phyloP scores from a whole-genome alignment of 2,797 vertebrate genomes.

The Coilia nasus region DNA sequence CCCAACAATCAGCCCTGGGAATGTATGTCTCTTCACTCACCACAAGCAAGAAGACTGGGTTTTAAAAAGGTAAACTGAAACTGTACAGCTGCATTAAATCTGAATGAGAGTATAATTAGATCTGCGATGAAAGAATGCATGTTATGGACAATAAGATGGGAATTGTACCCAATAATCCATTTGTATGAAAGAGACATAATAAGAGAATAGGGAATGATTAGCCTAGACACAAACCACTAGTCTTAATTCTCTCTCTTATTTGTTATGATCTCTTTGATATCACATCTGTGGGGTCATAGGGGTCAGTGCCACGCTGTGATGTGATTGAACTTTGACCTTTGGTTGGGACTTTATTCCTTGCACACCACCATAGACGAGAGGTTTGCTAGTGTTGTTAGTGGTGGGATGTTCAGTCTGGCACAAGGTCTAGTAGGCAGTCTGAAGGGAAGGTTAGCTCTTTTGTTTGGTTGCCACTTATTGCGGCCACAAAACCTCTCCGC shows the following conservation, averaged over 20 bases:
- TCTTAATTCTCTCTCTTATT: neutral
- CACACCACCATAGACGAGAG: neutral
- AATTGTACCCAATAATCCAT: neutral
- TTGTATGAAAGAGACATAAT: too few relatives aligned
- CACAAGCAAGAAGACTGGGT: neutral
- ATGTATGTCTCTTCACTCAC: neutral
- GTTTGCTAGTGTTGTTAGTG: neutral
- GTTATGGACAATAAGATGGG: neutral
- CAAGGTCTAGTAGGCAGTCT: neutral
- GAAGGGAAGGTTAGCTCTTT: neutral
- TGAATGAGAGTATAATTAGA: neutral
- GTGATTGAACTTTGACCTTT: neutral
- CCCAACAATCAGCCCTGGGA: neutral
- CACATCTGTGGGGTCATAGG: neutral
- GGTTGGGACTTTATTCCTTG: too few relatives aligned
- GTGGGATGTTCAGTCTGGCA: neutral
- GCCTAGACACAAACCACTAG: neutral
- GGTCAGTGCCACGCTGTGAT: neutral
- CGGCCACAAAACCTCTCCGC: conserved; percentile 51
- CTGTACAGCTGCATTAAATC: neutral
- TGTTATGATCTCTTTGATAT: neutral
- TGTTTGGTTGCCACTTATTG: conserved; percentile 5
- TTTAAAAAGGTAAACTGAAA: neutral
- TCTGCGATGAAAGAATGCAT: neutral
- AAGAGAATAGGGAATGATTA: too few relatives aligned